A percentile compares a stretch with the other conserved stretches of the same genome.
Evolutionary conservation across 2,113 vertebrate genomes (phyloP).

Genomic region (Todiramphus saurophagus): DNA sequence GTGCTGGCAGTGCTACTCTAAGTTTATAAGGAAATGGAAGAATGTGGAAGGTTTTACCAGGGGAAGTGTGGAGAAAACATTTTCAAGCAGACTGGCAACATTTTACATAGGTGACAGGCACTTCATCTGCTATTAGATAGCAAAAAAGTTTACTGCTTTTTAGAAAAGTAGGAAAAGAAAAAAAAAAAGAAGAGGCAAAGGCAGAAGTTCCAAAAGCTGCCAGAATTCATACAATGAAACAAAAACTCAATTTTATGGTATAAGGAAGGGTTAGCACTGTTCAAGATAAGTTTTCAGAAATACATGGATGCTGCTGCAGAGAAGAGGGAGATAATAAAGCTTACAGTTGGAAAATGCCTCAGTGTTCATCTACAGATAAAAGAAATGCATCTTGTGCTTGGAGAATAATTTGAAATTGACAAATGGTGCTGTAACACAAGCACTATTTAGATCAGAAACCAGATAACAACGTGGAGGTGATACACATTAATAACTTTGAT

Average conservation of each 20-base stretch:
- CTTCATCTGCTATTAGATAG: background rate
- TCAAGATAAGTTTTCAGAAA: background rate
- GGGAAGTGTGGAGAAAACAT: background rate
- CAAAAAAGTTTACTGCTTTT: background rate
- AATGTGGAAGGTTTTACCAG: background rate
- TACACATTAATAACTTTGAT: conserved; percentile 43
- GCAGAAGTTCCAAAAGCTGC: background rate
- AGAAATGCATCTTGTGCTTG: background rate
- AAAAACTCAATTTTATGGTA: background rate
- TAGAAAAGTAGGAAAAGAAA: background rate
- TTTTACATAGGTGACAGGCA: background rate
- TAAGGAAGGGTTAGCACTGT: background rate
- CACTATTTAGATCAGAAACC: conserved; percentile 34
- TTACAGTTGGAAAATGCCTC: background rate
- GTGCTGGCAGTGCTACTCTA: background rate
- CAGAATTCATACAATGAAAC: background rate
- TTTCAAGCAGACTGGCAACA: background rate
- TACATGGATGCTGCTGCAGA: background rate
- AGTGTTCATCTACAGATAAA: background rate
- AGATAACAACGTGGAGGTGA: background rate
- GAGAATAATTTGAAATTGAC: conserved; percentile 47
- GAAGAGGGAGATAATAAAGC: background rate
- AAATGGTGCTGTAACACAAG: conserved; percentile 24
- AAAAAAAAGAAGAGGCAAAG: background rate
- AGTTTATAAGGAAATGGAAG: background rate